A percentile compares a stretch with the other conserved stretches of the same genome.
phyloP scores from a whole-genome alignment of 2,113 vertebrate species.

The Australoheros scitulus region DNA sequence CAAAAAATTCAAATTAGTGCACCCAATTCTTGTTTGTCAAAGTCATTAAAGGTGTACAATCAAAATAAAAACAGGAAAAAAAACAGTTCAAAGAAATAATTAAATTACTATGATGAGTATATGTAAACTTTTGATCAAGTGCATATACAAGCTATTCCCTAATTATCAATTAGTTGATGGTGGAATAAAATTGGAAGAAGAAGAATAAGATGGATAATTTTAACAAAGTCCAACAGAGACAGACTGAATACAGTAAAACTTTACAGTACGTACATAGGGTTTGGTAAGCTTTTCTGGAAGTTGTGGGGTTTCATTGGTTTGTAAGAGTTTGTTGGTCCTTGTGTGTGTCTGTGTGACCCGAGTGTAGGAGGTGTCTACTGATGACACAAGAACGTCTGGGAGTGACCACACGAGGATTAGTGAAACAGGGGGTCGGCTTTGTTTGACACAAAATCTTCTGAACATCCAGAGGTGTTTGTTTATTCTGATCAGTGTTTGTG shows the following conservation, averaged over 20 bases:
- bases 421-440: background rate
- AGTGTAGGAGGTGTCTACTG: conserved; percentile 10
- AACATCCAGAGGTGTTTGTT: conserved; percentile 58
- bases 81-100: background rate
- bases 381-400: conserved; percentile 10
- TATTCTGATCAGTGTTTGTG: conserved; percentile 46
- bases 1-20: background rate
- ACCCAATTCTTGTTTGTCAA: background rate
- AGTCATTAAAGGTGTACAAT: background rate
- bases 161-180: too few species aligned
- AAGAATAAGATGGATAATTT: background rate
- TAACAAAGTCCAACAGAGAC: background rate
- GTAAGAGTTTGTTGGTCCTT: background rate
- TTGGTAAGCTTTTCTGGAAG: background rate
- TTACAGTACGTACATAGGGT: background rate
- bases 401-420: conserved; percentile 31
- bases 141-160: too few species aligned
- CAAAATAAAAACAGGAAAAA: too few species aligned
- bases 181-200: too few species aligned
- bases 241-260: background rate
- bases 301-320: background rate
- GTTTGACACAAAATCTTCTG: conserved; percentile 55
- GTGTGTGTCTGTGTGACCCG: background rate
- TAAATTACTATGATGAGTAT: background rate
- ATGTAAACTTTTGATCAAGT: background rate